Evolutionary conservation across 2,797 vertebrate genomes (phyloP).

Genomic region (Oryzias dopingdopingensis): DNA sequence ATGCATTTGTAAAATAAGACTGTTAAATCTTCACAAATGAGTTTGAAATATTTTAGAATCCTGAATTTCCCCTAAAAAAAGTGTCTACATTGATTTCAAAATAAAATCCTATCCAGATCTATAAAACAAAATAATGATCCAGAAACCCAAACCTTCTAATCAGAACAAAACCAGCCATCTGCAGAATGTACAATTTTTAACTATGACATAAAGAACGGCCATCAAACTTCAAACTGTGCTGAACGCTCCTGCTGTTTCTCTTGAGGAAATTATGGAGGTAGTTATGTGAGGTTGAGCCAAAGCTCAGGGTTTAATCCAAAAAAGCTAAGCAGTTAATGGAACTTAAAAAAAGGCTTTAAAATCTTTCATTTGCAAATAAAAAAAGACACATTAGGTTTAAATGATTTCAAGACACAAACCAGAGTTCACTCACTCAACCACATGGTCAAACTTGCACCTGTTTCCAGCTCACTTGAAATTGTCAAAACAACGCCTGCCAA

Average conservation of each 20-base stretch:
- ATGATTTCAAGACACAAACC: background rate
- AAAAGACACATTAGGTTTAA: background rate
- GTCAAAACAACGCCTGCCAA: conserved; percentile 26
- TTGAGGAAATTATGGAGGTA: background rate
- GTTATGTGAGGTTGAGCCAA: background rate
- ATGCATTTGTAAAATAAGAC: conserved; percentile 5
- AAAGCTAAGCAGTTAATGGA: background rate
- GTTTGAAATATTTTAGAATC: no score
- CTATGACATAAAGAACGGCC: background rate
- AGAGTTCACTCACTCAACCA: background rate
- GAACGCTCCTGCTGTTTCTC: background rate
- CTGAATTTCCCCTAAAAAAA: no score
- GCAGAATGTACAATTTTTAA: conserved; percentile 1
- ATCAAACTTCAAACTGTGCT: conserved; percentile 2
- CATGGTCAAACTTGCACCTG: conserved; percentile 43
- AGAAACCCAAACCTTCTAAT: background rate
- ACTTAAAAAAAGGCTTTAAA: background rate
- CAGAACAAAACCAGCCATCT: background rate
- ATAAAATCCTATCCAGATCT: background rate
- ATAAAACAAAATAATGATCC: background rate
- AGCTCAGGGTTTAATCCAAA: background rate
- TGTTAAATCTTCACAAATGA: no score
- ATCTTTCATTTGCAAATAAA: background rate
- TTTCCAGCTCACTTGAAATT: conserved; percentile 21
- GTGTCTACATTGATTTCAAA: conserved; percentile 1